Evolutionary conservation across 2,113 vertebrate species (phyloP), one percentile per base, ranked within the genome.

Genomic region (Corythornis cristatus): DNA sequence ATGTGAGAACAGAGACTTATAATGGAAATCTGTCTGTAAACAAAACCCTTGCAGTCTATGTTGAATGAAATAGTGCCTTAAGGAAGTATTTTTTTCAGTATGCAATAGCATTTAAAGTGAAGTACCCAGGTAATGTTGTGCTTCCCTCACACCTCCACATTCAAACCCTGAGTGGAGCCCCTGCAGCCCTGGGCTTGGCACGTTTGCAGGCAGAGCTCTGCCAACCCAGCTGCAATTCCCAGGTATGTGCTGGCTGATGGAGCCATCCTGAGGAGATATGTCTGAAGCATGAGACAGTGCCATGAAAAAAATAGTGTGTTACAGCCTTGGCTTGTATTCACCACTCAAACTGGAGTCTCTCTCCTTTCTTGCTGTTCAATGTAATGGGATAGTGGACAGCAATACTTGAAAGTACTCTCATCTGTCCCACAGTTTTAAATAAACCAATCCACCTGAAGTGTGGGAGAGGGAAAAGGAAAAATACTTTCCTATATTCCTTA

Each of bases 241-340:
- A 85, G 67, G 51, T 1, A 1, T 42, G 62, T 2, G 13, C 53
- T 51, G 61, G 61, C 72, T 83, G 65, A 66, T 2, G 5, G 50
- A 64, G 14, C 16, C 2, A 1, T 68, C 26, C 33, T 9, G 11
- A 35, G 40, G 21, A 89, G 62, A 40, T 1, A 1, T 0, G 0
- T 48, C 74, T 85, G 61, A 76, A 79, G 31, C 14, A 7, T 42
- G 62, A 73, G 31, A 79, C 31, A 87, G 15, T 6, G 29, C 33
- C 33, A 20, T 12, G 35, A 68, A 65, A 57, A 70, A 70, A 87
- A 21, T 6, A 8, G 2, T 4, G 10, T 56, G 17, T 48, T 62
- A 48, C 31, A 62, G 29, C 29, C 33, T 79, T 62, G 60, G 51
- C 33, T 62, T 86, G 46, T 4, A 1, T 75, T 76, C 58, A 23